Conservation (phyloP, 1,140 invertebrate species). For the Grapholita molesta region DNA sequence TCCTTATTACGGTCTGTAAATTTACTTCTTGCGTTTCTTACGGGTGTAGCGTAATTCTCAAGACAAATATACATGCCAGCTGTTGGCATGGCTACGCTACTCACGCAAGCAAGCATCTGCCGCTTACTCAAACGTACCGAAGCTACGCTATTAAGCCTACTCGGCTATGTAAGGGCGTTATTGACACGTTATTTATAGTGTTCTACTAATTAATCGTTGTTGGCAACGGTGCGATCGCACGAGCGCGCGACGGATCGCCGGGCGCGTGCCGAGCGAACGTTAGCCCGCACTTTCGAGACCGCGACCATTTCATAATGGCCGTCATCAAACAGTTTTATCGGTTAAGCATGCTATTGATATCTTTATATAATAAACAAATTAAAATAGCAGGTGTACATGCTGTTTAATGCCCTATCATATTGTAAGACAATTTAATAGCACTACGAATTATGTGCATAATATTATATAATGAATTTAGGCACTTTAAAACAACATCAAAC, state of each 20-base stretch:
- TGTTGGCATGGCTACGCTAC: background rate
- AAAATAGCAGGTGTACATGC: too few relatives aligned
- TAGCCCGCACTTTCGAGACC: conserved; percentile 15
- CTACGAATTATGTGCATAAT: background rate
- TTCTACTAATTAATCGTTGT: conserved; percentile 17
- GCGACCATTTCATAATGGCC: conserved; percentile 15
- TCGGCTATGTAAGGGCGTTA: background rate
- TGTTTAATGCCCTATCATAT: too few relatives aligned
- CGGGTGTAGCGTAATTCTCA: background rate
- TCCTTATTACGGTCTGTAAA: background rate
- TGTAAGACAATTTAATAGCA: background rate
- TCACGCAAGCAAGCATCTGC: conserved; percentile 3
- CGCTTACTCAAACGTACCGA: background rate
- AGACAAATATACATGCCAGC: background rate
- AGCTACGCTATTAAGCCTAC: background rate
- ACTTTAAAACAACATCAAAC: background rate
- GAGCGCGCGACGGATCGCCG: background rate
- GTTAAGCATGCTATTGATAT: background rate
- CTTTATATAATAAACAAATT: background rate
- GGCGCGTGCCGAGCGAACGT: conserved; percentile 14
- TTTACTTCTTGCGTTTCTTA: background rate
- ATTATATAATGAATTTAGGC: background rate
- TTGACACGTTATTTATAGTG: conserved; percentile 17
- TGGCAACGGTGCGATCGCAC: conserved; percentile 6
- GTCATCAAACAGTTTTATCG: conserved; percentile 9